Base-by-base conservation (phyloP, 2,113 vertebrate genomes). In the Ciconia stormi region DNA sequence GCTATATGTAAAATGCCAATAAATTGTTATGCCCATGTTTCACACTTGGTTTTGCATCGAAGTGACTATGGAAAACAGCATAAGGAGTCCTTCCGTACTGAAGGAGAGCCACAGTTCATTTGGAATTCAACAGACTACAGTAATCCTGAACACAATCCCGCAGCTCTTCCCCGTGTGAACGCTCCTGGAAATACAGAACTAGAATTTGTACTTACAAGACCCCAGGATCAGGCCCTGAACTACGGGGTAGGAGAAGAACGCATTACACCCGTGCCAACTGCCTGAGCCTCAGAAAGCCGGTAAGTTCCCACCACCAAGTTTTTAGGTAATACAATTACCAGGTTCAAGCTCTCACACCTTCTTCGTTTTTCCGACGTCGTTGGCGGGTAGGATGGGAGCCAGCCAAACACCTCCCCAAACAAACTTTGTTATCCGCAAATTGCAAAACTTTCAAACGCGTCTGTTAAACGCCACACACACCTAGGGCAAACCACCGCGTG, bases 361-460 rank as follows among this genome's bases (percentile, higher is more conserved):
- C 47, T 69, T 53, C 21, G 6, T 40, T 49, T 73, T 11, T 19
- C 77, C 44, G 34, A 30, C 29, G 3, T 0, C 22, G 32, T 0
- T 10, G 52, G 12, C 13, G 22, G 11, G 14, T 4, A 59, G 36
- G 77, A 47, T 4, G 44, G 58, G 36, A 87, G 26, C 44, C 84
- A 91, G 11, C 16, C 21, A 65, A 36, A 26, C 14, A 9, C 19
- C 29, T 56, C n/a, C 62, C 2, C 83, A n/a, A 55, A 7, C 49
- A 12, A 53, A 46, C 32, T 12, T 0, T 2, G 36, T 10, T 4
- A 15, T 1, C n/a, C 8, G 67, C 80, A 29, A 38, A 7, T 1
- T 0, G 46, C 52, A 30, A n/a, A 72, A 61, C 79, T 62, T 46
- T 4, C 56, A 27, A 44, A 65, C 3, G 15, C 63, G 15, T 7